Evolutionary conservation across 2,797 vertebrate species (phyloP).

Genomic region (Sarcophilus harrisii): DNA sequence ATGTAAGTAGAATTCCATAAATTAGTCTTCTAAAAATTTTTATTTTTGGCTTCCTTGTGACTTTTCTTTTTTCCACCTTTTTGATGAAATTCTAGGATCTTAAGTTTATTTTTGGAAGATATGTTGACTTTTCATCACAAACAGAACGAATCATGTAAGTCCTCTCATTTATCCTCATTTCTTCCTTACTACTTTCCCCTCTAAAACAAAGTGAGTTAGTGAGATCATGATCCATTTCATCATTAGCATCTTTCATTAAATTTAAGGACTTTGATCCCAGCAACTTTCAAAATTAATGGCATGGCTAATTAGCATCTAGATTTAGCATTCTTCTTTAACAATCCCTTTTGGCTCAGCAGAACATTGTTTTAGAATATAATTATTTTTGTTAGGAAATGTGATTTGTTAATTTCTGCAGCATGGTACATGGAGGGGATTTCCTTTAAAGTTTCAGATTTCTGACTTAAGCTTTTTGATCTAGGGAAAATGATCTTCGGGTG

Average conservation of each 20-base stretch:
- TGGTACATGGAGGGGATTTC: neutral
- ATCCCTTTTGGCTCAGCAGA: neutral
- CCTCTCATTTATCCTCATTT: neutral
- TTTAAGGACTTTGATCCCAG: neutral
- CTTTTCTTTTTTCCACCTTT: slow-evolving; percentile 56
- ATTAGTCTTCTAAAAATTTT: slow-evolving; percentile 24
- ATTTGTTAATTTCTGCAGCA: neutral
- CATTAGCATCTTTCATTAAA: neutral
- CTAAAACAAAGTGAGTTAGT: neutral
- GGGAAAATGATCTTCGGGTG: neutral
- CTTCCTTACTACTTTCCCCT: slow-evolving; percentile 48
- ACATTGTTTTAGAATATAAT: neutral
- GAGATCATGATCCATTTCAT: neutral
- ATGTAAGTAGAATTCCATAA: slow-evolving; percentile 86
- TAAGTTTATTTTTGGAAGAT: slow-evolving; percentile 97
- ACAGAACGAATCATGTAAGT: slow-evolving; percentile 96
- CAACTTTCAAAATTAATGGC: neutral
- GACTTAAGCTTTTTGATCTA: neutral
- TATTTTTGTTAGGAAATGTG: neutral
- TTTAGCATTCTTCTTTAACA: neutral
- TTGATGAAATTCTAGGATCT: slow-evolving; percentile 90
- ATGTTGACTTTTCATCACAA: slow-evolving; percentile 92
- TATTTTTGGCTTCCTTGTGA: neutral
- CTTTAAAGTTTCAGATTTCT: neutral
- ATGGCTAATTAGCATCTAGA: neutral